Conservation (phyloP, 2,113 vertebrate species). For the Cyanocitta stelleri region DNA sequence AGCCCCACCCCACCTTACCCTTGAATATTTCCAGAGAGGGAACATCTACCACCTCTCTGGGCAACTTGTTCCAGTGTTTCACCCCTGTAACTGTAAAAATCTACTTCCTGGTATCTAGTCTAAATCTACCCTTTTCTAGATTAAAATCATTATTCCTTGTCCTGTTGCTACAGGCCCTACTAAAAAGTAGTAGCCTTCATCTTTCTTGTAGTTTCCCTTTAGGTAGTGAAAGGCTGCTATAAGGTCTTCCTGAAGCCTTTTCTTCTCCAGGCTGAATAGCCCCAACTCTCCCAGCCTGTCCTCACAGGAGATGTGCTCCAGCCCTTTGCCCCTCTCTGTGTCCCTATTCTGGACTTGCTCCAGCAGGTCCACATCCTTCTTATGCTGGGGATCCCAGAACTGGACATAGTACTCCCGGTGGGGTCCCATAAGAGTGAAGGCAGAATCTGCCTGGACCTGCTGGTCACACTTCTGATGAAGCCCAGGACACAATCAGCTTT, state of each 20-base stretch:
- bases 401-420: neutral
- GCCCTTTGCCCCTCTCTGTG: neutral
- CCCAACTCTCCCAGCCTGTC: neutral
- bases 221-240: neutral
- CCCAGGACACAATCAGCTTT: neutral
- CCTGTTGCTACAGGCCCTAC: neutral
- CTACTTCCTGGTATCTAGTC: neutral
- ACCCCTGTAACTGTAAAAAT: neutral
- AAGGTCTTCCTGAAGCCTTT: neutral
- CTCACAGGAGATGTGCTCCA: neutral
- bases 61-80: neutral
- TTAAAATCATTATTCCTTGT: neutral
- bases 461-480: neutral
- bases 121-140: neutral
- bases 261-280: neutral
- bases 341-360: neutral
- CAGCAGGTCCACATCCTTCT: neutral
- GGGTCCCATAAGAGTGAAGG: neutral
- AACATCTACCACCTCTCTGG: neutral
- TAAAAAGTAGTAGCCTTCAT: neutral
- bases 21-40: neutral
- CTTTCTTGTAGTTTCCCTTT: neutral
- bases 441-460: neutral
- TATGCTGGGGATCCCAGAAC: neutral
- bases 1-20: neutral